Percentiles rank a stretch among this genome's conserved stretches.
Conservation (phyloP, 30 jellyfish, hydroid and myxozoan genomes). For the Aurelia aurita complex sp. Pacific region DNA sequence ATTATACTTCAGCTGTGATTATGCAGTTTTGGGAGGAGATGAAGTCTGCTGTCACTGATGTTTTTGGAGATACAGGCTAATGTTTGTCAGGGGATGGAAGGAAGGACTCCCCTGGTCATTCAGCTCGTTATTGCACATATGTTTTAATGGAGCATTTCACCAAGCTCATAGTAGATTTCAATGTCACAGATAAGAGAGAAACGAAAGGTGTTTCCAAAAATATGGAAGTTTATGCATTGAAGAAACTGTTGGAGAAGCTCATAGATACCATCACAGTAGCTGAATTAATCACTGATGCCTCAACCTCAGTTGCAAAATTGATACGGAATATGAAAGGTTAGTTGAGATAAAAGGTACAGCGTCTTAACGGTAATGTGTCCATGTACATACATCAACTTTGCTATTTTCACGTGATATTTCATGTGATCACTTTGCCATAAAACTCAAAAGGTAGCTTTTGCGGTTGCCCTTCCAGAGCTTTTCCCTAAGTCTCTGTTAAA, state of each 20-base stretch:
- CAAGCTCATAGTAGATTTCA: slow-evolving; percentile 12
- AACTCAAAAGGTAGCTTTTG: too few species aligned
- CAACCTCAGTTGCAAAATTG: slow-evolving; percentile 21
- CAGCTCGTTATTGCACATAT: slow-evolving; percentile 25
- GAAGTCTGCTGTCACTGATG: background rate
- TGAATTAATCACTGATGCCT: slow-evolving; percentile 28
- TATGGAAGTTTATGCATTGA: slow-evolving; percentile 25
- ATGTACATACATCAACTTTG: too few species aligned
- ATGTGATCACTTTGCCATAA: too few species aligned
- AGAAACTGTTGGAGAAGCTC: slow-evolving; percentile 12
- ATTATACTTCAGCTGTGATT: slow-evolving; percentile 18
- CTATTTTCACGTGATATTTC: too few species aligned
- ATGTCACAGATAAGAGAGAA: slow-evolving; percentile 24
- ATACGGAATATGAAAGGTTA: slow-evolving; percentile 31
- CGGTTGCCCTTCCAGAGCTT: too few species aligned
- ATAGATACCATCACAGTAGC: background rate
- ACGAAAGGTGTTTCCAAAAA: slow-evolving; percentile 1
- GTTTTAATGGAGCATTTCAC: slow-evolving; percentile 39
- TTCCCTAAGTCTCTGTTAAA: too few species aligned
- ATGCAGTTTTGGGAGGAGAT: slow-evolving; percentile 13
- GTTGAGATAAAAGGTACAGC: background rate
- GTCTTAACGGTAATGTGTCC: too few species aligned
- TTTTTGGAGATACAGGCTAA: background rate
- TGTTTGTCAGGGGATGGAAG: slow-evolving; percentile 37
- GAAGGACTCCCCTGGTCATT: slow-evolving; percentile 40